phyloP scores from a whole-genome alignment of 2,797 vertebrate species.

The Eulemur rubriventer region DNA sequence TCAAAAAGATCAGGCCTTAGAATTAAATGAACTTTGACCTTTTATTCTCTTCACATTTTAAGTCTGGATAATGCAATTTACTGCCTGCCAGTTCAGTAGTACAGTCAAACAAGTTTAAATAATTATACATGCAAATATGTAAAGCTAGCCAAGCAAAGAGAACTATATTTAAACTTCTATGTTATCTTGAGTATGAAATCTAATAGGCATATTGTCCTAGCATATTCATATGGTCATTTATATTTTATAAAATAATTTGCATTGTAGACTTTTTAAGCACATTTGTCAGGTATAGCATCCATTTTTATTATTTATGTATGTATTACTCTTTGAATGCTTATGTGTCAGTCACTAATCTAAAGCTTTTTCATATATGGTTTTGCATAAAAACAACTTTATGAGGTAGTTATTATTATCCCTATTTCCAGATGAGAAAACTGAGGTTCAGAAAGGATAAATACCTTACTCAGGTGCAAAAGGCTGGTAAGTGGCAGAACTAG shows the following conservation, averaged over 20 bases:
- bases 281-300: neutral
- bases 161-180: neutral
- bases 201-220: neutral
- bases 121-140: conserved; percentile 21
- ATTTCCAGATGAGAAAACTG: conserved; percentile 27
- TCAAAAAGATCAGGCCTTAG: neutral
- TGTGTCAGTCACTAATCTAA: neutral
- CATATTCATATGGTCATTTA: neutral
- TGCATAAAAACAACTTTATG: neutral
- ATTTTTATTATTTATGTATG: neutral
- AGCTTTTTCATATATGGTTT: neutral
- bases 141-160: neutral
- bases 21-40: neutral
- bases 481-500: neutral
- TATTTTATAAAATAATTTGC: neutral
- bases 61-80: neutral
- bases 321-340: neutral
- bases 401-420: neutral
- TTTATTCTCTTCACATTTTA: conserved; percentile 11
- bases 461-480: neutral
- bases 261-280: neutral
- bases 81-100: neutral
- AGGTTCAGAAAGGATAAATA: neutral
- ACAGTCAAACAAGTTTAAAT: conserved; percentile 10
- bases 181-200: neutral